Conservation (phyloP, 2,888 invertebrate species). For the Mesodorylaimus sp. region DNA sequence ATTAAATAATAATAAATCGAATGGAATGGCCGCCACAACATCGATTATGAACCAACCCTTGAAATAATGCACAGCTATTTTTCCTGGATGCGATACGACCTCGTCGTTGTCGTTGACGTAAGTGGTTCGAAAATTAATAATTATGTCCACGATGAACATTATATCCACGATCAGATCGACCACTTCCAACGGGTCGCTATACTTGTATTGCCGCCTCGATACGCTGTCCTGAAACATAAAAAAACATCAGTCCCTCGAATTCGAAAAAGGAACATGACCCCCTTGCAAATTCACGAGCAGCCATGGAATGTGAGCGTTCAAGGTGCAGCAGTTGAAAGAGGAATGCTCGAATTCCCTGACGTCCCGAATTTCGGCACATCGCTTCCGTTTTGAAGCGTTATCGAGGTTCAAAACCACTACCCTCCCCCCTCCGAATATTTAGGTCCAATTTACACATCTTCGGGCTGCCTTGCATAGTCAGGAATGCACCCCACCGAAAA, state of each 20-base stretch:
- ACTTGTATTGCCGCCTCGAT: background rate
- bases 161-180: slow-evolving; percentile 66
- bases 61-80: slow-evolving; percentile 92
- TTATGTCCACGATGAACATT: slow-evolving; percentile 95
- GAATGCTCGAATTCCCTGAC: no score
- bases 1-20: slow-evolving; percentile 86
- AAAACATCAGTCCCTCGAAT: no score
- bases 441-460: no score
- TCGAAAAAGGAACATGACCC: no score
- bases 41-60: slow-evolving; percentile 98
- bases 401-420: background rate
- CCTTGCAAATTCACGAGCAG: no score
- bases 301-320: no score
- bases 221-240: background rate
- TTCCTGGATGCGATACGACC: slow-evolving; percentile 87
- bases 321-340: no score
- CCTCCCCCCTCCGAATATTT: no score
- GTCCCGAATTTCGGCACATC: no score
- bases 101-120: slow-evolving; percentile 93
- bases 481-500: no score
- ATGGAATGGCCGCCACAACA: slow-evolving; percentile 93
- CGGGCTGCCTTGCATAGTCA: no score
- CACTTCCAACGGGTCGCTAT: slow-evolving; percentile 55
- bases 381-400: background rate
- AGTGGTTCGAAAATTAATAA: slow-evolving; percentile 97